These are phyloP conservation scores for Homarus gammarus DNA, from an alignment of 2,888 invertebrate genomes.

Conservation along the genomic window DNA sequence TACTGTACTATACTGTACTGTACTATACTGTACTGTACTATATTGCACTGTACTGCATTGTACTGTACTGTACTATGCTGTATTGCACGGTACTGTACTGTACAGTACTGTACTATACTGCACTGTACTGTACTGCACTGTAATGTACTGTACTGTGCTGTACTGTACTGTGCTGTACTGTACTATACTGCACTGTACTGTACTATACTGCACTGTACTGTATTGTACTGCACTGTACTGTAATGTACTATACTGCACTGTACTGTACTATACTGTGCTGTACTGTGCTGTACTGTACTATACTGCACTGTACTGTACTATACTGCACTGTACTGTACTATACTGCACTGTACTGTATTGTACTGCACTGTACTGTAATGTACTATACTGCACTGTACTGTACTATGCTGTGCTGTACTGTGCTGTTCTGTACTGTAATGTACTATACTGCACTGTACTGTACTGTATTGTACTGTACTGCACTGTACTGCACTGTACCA, in stretches of 20 bases:
- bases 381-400: not conserved
- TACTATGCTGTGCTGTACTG: not conserved
- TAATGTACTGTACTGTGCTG: not conserved
- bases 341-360: not conserved
- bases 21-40: conserved; percentile 26
- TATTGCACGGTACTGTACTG: not conserved
- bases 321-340: not conserved
- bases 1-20: conserved; percentile 17
- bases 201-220: not conserved
- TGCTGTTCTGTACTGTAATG: not conserved
- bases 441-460: not conserved
- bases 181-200: not conserved
- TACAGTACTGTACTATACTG: not conserved
- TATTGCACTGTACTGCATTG: conserved; percentile 14
- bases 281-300: not conserved
- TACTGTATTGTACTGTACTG: not conserved
- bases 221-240: not conserved
- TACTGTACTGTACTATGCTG: not conserved
- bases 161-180: not conserved
- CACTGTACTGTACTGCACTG: not conserved
- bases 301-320: not conserved
- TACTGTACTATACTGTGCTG: not conserved
- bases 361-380: not conserved
- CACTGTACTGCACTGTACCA: not conserved
- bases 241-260: not conserved